Percentiles rank a stretch among this genome's conserved stretches.
Evolutionary conservation across 2,888 invertebrate species (phyloP).

Genomic region (Epistrophe eligans): DNA sequence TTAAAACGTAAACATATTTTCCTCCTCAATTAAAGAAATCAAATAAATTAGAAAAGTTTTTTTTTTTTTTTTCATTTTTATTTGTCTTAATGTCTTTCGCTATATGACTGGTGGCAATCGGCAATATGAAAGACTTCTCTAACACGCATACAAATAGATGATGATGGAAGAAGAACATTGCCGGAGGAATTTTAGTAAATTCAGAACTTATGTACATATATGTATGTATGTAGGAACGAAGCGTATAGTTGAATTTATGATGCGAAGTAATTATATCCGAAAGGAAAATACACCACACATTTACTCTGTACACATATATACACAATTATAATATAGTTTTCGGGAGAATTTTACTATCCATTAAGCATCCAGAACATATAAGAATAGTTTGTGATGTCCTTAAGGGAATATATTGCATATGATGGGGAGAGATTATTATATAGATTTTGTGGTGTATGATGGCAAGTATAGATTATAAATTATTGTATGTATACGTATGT

Average conservation of each 20-base stretch:
- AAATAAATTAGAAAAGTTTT: conserved; percentile 70
- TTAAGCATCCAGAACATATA: conserved; percentile 67
- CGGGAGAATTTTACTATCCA: conserved; percentile 73
- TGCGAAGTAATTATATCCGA: conserved; percentile 75
- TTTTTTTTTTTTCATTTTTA: conserved; percentile 55
- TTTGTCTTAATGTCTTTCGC: conserved; percentile 30
- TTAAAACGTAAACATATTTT: conserved; percentile 69
- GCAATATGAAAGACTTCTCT: conserved; percentile 24
- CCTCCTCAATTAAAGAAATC: conserved; percentile 74
- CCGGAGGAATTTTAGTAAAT: conserved; percentile 44
- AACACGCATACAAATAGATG: conserved; percentile 46
- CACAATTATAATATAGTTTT: conserved; percentile 75
- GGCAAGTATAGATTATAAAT: conserved; percentile 43
- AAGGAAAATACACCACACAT: conserved; percentile 72
- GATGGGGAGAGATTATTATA: conserved; percentile 43
- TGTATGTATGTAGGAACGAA: conserved; percentile 24
- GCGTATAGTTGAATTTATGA: conserved; percentile 60
- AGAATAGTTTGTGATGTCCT: conserved; percentile 61
- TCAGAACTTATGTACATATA: not conserved
- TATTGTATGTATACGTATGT: not conserved
- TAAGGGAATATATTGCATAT: conserved; percentile 29
- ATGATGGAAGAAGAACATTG: conserved; percentile 30
- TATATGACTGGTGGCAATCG: conserved; percentile 46
- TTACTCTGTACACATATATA: not conserved
- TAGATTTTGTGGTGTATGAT: conserved; percentile 63